phyloP scores from a whole-genome alignment of 2,888 invertebrate species.

The Papilio demoleus region DNA sequence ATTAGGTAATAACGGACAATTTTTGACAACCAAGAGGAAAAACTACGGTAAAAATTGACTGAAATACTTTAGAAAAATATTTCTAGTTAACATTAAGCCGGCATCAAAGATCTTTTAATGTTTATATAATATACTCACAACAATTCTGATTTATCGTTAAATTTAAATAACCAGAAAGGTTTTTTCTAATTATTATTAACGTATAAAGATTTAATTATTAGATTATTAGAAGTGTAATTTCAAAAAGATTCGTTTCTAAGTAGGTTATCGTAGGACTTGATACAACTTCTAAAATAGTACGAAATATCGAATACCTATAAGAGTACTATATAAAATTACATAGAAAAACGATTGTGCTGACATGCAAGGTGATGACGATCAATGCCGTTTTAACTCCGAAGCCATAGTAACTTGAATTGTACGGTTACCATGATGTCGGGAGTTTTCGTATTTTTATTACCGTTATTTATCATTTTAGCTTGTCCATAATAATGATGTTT shows the following conservation, averaged over 20 bases:
- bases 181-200: background rate
- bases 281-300: conserved; percentile 25
- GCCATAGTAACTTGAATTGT: conserved; percentile 56
- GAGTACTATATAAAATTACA: background rate
- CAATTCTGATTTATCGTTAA: too few species aligned
- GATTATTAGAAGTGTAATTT: too few species aligned
- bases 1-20: background rate
- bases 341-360: conserved; percentile 42
- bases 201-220: too few species aligned
- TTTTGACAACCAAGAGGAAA: background rate
- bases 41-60: background rate
- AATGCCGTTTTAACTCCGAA: conserved; percentile 63
- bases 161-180: too few species aligned
- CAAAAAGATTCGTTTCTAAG: background rate
- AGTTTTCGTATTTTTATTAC: too few species aligned
- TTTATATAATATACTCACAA: too few species aligned
- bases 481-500: too few species aligned
- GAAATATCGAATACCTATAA: background rate
- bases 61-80: too few species aligned
- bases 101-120: too few species aligned
- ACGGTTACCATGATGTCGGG: conserved; percentile 52
- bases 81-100: too few species aligned
- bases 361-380: conserved; percentile 54
- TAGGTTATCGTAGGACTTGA: background rate
- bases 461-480: background rate